Conservation (phyloP, 2,888 invertebrate genomes). For the Diabrotica balteata region DNA sequence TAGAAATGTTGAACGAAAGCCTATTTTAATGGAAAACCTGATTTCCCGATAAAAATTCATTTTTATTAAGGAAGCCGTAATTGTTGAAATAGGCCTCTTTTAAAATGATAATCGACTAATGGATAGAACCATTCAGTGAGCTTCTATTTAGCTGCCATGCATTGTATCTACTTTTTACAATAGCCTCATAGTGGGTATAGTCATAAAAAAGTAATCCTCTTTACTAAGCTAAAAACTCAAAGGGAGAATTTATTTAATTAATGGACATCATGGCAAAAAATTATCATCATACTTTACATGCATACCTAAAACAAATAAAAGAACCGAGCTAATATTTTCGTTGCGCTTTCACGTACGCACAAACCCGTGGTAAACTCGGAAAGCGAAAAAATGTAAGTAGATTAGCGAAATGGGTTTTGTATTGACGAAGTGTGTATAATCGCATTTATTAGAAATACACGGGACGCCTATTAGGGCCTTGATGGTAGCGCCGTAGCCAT, state of each 20-base stretch:
- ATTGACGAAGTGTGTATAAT: slow-evolving; percentile 39
- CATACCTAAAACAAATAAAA: slow-evolving; percentile 14
- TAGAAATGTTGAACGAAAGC: no score
- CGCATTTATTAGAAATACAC: slow-evolving; percentile 47
- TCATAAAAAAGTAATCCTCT: no score
- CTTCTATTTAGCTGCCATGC: no score
- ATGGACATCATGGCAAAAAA: neutral
- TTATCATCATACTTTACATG: slow-evolving; percentile 1
- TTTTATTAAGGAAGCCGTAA: neutral
- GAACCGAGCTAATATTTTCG: slow-evolving; percentile 9
- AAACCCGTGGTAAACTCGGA: slow-evolving; percentile 13
- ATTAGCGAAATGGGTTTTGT: slow-evolving; percentile 35
- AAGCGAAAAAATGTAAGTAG: slow-evolving; percentile 22
- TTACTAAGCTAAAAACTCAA: no score
- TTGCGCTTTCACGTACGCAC: slow-evolving; percentile 13
- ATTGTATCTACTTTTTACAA: no score
- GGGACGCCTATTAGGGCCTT: slow-evolving; percentile 42
- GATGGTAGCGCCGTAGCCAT: slow-evolving; percentile 40
- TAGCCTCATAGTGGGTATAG: no score
- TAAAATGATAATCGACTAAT: slow-evolving; percentile 1
- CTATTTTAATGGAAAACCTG: slow-evolving; percentile 7
- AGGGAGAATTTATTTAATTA: neutral
- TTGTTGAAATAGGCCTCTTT: neutral
- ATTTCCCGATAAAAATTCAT: slow-evolving; percentile 37
- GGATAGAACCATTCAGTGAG: neutral